These are phyloP conservation scores for Parnassius smintheus DNA, from an alignment of 2,888 invertebrate genomes.

Conservation along the genomic window DNA sequence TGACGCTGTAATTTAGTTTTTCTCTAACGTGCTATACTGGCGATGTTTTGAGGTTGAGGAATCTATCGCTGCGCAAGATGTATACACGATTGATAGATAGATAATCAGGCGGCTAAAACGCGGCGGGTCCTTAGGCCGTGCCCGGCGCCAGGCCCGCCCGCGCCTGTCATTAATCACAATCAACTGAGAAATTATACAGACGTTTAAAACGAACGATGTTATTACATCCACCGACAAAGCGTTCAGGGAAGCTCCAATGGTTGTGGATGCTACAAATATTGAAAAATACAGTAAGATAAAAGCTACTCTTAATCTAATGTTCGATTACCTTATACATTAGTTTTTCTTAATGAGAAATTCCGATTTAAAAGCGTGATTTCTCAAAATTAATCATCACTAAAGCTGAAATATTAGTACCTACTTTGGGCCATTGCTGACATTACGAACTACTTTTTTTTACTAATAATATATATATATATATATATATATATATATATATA, in stretches of 20 bases:
- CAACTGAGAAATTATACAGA: constrained; percentile 75
- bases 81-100: constrained; percentile 27
- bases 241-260: constrained; percentile 30
- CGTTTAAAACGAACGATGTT: constrained; percentile 67
- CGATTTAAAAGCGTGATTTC: no score
- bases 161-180: constrained; percentile 77
- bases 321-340: no score
- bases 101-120: constrained; percentile 30
- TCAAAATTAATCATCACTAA: no score
- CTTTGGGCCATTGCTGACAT: no score
- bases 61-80: background rate
- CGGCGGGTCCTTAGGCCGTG: constrained; percentile 28
- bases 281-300: constrained; percentile 24
- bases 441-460: no score
- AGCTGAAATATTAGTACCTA: no score
- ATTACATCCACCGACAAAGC: constrained; percentile 58
- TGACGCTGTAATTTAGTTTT: no score
- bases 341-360: no score
- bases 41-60: background rate
- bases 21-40: no score
- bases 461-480: no score
- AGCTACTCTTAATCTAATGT: constrained; percentile 18
- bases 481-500: no score
- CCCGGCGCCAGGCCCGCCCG: constrained; percentile 39
- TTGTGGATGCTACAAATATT: constrained; percentile 21